Evolutionary conservation across 1,140 invertebrate species (phyloP).

Genomic region (Atopsyche davidsoni): DNA sequence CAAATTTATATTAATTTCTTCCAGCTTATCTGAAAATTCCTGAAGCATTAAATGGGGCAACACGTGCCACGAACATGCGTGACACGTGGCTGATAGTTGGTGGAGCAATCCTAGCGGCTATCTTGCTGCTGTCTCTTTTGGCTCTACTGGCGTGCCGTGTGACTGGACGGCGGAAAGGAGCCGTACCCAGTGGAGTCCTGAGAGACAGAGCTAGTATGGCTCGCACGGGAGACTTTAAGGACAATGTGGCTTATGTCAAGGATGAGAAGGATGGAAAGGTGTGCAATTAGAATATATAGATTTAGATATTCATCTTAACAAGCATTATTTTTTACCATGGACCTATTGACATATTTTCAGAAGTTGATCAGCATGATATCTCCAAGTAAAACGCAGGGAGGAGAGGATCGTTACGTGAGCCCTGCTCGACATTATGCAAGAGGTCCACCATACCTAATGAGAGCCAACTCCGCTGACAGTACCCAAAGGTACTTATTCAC

Average conservation of each 20-base stretch:
- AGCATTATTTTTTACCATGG: background rate
- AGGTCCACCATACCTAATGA: slow-evolving; percentile 12
- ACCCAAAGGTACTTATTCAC: slow-evolving; percentile 42
- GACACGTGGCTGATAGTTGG: slow-evolving; percentile 60
- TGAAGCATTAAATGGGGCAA: slow-evolving; percentile 55
- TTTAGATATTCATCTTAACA: background rate
- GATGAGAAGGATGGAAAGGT: slow-evolving; percentile 24
- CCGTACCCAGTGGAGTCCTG: background rate
- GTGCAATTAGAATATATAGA: background rate
- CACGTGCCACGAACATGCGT: slow-evolving; percentile 45
- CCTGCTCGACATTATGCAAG: slow-evolving; percentile 12
- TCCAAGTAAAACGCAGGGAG: slow-evolving; percentile 35
- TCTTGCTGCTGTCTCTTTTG: slow-evolving; percentile 58
- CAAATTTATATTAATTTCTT: slow-evolving; percentile 30
- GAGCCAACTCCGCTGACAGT: slow-evolving; percentile 37
- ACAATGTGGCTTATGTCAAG: slow-evolving; percentile 24
- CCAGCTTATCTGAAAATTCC: slow-evolving; percentile 65
- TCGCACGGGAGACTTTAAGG: no score
- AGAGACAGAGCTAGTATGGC: no score
- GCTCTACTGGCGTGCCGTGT: slow-evolving; percentile 54
- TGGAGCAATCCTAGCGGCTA: slow-evolving; percentile 52
- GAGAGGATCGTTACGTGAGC: slow-evolving; percentile 20
- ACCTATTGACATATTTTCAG: slow-evolving; percentile 16
- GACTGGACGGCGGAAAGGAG: slow-evolving; percentile 34
- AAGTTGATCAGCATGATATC: slow-evolving; percentile 45